Conservation (phyloP, 2,888 invertebrate species). For the Limnephilus marmoratus region DNA sequence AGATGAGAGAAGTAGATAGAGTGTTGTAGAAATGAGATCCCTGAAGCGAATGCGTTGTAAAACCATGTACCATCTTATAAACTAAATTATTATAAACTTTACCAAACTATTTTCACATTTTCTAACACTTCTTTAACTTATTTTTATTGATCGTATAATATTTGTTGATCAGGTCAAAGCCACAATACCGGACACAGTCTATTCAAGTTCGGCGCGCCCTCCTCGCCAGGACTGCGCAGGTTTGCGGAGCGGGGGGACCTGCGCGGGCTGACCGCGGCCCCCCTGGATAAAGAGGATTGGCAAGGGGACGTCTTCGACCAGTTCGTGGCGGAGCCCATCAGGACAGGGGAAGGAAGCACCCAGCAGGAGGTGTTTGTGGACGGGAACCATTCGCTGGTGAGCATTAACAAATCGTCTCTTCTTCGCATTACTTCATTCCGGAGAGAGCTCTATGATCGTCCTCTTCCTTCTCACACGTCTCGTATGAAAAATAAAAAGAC, state of each 20-base stretch:
- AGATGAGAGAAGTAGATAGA: too few relatives aligned
- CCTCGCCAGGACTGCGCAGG: slow-evolving; percentile 85
- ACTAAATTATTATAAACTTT: too few relatives aligned
- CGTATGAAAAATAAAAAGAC: too few relatives aligned
- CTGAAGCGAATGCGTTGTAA: too few relatives aligned
- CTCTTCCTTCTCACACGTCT: too few relatives aligned
- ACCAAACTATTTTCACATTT: too few relatives aligned
- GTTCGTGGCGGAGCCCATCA: slow-evolving; percentile 87
- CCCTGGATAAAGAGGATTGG: slow-evolving; percentile 75
- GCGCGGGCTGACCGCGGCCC: slow-evolving; percentile 70
- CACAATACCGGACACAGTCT: slow-evolving; percentile 88
- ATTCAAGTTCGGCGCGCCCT: slow-evolving; percentile 86
- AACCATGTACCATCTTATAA: too few relatives aligned
- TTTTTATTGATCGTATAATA: too few relatives aligned
- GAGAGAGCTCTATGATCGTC: too few relatives aligned
- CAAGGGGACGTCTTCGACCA: slow-evolving; percentile 82
- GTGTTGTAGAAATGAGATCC: too few relatives aligned
- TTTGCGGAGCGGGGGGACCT: slow-evolving; percentile 91
- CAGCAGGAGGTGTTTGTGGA: slow-evolving; percentile 92
- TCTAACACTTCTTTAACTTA: too few relatives aligned
- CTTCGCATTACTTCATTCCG: not conserved
- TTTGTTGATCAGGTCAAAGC: slow-evolving; percentile 83
- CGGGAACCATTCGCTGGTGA: slow-evolving; percentile 88
- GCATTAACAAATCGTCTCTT: slow-evolving; percentile 54
- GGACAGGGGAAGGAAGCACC: slow-evolving; percentile 83